Evolutionary conservation across 2,113 vertebrate species (phyloP).

Genomic region (Rattus norvegicus): GRCr8 NC_086028.1:40324501-40325000

Average conservation of each 20-base stretch:
- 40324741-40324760: not conserved
- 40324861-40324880: not conserved
- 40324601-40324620: not conserved
- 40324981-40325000: not conserved
- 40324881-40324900: not conserved
- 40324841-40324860: not conserved
- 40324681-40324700: not conserved
- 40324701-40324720: not conserved
- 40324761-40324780: not conserved
- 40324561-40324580: constrained; percentile 55
- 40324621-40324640: constrained; percentile 17
- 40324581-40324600: not conserved
- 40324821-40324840: not conserved
- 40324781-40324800: not conserved
- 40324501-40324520: not conserved
- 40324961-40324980: not conserved
- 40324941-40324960: not conserved
- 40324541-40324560: not conserved
- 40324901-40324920: not conserved
- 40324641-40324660: not conserved
- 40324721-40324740: not conserved
- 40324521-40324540: not conserved
- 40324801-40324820: not conserved
- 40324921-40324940: not conserved
- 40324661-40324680: too few species aligned